These are phyloP conservation scores for Parapristionchus giblindavisi DNA, from an alignment of 2,888 invertebrate species.

Conservation along the genomic window DNA sequence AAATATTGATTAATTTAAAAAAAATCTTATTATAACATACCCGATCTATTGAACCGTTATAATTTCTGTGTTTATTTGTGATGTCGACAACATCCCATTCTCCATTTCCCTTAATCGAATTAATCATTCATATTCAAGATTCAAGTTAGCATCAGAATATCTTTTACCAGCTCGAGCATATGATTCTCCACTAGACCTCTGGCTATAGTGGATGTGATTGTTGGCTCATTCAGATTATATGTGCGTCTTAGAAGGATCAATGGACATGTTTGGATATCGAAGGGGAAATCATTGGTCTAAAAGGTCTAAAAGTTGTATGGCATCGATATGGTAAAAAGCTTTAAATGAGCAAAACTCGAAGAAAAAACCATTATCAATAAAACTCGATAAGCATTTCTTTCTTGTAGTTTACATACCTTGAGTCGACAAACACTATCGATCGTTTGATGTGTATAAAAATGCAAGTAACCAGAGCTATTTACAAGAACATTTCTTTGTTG, in stretches of 20 bases:
- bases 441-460: constrained; percentile 14
- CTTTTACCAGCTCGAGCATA: background rate
- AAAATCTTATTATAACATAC: background rate
- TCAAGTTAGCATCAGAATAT: background rate
- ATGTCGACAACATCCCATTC: constrained; percentile 17
- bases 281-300: background rate
- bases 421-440: constrained; percentile 1
- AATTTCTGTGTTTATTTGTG: background rate
- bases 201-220: background rate
- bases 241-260: background rate
- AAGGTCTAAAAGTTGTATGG: background rate
- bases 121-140: background rate
- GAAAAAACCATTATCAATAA: background rate
- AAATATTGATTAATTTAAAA: background rate
- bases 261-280: background rate
- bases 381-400: too few species aligned
- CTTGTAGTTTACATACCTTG: background rate
- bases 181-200: background rate
- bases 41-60: background rate
- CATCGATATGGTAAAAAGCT: background rate
- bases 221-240: background rate
- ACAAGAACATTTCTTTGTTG: constrained; percentile 8
- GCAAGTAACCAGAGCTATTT: constrained; percentile 2
- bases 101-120: background rate
- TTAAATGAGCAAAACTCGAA: background rate